Evolutionary conservation across 1,140 invertebrate genomes (phyloP), one percentile per base, ranked within the genome.

Genomic region (Cydia pomonella): DNA sequence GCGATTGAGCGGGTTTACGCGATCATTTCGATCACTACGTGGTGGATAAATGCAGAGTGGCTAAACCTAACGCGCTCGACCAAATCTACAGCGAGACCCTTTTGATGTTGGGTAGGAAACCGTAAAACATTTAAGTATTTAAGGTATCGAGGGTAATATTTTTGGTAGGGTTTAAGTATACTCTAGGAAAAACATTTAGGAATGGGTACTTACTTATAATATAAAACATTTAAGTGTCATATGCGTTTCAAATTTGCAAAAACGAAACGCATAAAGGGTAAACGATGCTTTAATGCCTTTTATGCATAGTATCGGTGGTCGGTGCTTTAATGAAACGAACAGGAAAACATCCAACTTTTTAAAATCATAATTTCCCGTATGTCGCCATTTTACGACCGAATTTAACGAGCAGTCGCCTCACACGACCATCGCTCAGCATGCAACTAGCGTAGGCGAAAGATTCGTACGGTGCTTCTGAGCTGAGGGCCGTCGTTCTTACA

Each of bases 401-500:
- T 41, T 69, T 38, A 69, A 69, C 29, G 64, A 69, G 64, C 64
- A 4, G 12, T 69, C 29, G 29, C 27, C 29, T 69, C 64, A 69
- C 64, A 69, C 64, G 64, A 18, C 27, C 16, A 33, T 21, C 18
- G 27, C 64, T 33, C 27, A 38, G 64, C 29, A 33, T 38, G 27
- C 29, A 38, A n/a, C 9, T 16, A 29, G 29, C 33, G 64, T 38
- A 69, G 27, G 63, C 27, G 13, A 66, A 18, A 69, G 16, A 38
- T 69, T 69, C 64, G 29, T 59, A 69, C 33, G 27, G 47, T 66
- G 23, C 25, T 38, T 5, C 47, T 9, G 47, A 75, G 83, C n/a
- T n/a, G 79, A 75, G 81, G 78, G 82, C 81, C 79, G 83, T 83
- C 47, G 16, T 77, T 77, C 50, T 76, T 72, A 78, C 81, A 84